Percentiles rank a stretch among this genome's conserved stretches.
Conservation (phyloP, 2,797 vertebrate genomes). For the Scolopax rusticola region DNA sequence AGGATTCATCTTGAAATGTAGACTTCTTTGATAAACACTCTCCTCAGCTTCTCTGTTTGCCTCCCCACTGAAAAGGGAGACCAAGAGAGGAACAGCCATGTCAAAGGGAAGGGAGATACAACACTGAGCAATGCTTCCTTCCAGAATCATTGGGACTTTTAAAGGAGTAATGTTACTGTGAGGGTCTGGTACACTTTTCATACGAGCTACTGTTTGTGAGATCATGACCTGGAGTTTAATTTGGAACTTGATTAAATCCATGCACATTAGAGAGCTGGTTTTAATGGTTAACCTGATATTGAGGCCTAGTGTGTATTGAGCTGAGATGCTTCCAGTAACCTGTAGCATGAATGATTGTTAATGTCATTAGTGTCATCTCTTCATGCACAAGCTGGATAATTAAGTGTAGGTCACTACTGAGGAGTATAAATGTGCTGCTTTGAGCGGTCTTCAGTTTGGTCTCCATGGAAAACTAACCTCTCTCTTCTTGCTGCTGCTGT, state of each 20-base stretch:
- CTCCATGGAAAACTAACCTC: background rate
- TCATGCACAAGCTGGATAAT: background rate
- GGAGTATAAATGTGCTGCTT: background rate
- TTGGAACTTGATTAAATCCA: background rate
- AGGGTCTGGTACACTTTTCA: background rate
- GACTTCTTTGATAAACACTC: background rate
- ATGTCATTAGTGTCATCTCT: background rate
- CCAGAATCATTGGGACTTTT: background rate
- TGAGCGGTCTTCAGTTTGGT: background rate
- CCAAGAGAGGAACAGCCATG: background rate
- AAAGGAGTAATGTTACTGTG: background rate
- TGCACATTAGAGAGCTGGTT: background rate
- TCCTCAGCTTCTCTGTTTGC: background rate
- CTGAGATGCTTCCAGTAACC: background rate
- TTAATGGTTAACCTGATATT: background rate
- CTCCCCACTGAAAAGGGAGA: background rate
- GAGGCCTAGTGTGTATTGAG: background rate
- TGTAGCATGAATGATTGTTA: background rate
- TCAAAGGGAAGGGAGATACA: background rate
- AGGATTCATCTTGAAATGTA: background rate
- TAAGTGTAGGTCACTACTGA: background rate
- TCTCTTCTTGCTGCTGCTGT: background rate
- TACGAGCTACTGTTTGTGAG: background rate
- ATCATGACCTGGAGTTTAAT: background rate
- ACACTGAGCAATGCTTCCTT: background rate